Base-by-base conservation (phyloP, 1,140 invertebrate genomes). In the Aphis gossypii region DNA sequence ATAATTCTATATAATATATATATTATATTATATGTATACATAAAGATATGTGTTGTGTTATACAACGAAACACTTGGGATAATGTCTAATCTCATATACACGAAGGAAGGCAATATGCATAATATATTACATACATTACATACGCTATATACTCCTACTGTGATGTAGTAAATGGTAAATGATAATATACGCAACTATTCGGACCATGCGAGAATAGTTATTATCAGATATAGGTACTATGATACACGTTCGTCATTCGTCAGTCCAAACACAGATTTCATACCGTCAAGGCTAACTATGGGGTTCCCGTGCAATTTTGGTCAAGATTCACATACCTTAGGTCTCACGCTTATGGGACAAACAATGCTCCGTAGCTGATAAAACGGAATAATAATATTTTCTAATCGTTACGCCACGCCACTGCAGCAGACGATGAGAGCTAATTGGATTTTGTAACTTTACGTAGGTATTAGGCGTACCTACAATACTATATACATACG, bases 281-380 rank as follows among this genome's bases (percentile, higher is more conserved):
- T 30, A 82, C 38, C 68, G 3, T 44, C 92, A 93, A 93, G 92
- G 92, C 35, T 86, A 51, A 83, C 91, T 20, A 46, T 35, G 48
- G 92, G 92, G 92, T 93, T 93, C 92, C 82, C 92, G 76, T 54
- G 92, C 38, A n/a, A 93, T 86, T 93, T 92, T 44, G 92, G 82
- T 68, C 44, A 30, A 82, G 92, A 93, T 93, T 93, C 92, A 93
- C 92, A 93, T 93, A 44, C 91, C 91, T 86, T 84, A 44, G 51
- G 82, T 93, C 92, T 56, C 92, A 93, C 92, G 92, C 92, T 86
- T 44, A 44, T n/a, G 48, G 82, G 44, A 93, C 51, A 41, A 86
- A 93, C 92, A 84, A 92, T 92, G 41, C 68, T 35, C 11, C 21
- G n/a, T 38, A 23, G 14, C 60, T 5, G 68, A 48, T 92, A 48